phyloP scores from a whole-genome alignment of 2,888 invertebrate genomes.

The Melinopterus prodromus region DNA sequence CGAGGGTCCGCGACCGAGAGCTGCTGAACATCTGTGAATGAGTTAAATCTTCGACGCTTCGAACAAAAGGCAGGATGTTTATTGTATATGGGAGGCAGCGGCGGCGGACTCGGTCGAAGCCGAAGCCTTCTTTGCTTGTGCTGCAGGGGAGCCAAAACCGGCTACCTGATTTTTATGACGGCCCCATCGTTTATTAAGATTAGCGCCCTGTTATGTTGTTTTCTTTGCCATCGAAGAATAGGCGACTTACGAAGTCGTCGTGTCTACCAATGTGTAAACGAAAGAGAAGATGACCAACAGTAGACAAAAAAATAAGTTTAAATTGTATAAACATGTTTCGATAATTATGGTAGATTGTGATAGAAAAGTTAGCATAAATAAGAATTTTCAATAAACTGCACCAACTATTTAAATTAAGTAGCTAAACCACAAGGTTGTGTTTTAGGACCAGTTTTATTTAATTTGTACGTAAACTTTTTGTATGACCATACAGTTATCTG shows the following conservation, averaged over 20 bases:
- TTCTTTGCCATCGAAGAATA: not conserved
- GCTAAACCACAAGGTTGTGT: no score
- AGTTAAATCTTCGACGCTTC: constrained; percentile 6
- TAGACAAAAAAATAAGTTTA: no score
- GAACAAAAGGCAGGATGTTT: constrained; percentile 55
- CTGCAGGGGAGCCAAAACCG: not conserved
- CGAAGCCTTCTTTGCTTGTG: not conserved
- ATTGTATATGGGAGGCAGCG: constrained; percentile 38
- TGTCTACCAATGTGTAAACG: no score
- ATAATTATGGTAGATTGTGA: no score
- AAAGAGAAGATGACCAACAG: no score
- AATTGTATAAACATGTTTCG: no score
- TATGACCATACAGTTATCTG: no score
- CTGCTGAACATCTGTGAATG: not conserved
- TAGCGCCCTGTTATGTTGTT: not conserved
- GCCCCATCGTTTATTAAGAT: not conserved
- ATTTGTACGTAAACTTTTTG: no score
- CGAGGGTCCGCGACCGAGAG: not conserved
- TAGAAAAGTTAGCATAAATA: no score
- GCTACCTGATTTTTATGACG: constrained; percentile 4
- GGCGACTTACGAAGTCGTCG: not conserved
- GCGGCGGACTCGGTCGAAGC: not conserved
- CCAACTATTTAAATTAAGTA: no score
- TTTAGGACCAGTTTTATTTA: no score
- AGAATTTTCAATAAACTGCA: no score